Base-by-base conservation (phyloP, 2,888 invertebrate species). In the Caenorhabditis sp. region DNA sequence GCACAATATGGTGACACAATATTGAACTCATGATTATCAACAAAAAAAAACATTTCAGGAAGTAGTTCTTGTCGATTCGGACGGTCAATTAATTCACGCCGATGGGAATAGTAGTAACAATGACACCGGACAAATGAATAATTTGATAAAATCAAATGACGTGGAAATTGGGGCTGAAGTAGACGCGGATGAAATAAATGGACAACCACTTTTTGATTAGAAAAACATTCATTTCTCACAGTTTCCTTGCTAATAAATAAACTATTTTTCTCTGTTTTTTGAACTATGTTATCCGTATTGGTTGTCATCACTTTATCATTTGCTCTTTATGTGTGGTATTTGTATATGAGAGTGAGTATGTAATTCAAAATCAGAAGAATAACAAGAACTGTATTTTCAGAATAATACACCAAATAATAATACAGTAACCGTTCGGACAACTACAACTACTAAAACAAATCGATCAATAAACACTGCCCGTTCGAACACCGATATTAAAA, bases 11-110 rank as follows among this genome's bases (percentile, higher is more conserved):
- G 77, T 78, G 12, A 57, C n/a, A 70, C 10, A 5, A 31, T 58
- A n/a, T 19, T 55, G 24, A 36, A 36, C 50, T 62, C n/a, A n/a
- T n/a, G n/a, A n/a, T 51, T 23, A 17, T 53, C n/a, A 54, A 17
- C 6, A 50, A 62, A 53, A 8, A n/a, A 31, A 51, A 64, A 31
- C 55, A 31, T 64, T 78, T 58, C 71, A 79, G 77, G 67, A 72
- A 67, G 65, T 79, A 50, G 60, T 77, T 23, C 68, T 76, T 26
- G 68, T 77, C 12, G 69, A 73, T 51, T 68, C 61, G 19, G 68
- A 59, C 23, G 72, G 43, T 43, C 8, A 71, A 19, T 62, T 67
- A 8, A 26, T 63, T 6, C 31, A 31, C 31, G 66, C 57, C 14
- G 73, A 61, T 50, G 68, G 17, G 17, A 43, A 68, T 51, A 61